phyloP scores from a whole-genome alignment of 2,888 invertebrate genomes.

The Andrena fulva region DNA sequence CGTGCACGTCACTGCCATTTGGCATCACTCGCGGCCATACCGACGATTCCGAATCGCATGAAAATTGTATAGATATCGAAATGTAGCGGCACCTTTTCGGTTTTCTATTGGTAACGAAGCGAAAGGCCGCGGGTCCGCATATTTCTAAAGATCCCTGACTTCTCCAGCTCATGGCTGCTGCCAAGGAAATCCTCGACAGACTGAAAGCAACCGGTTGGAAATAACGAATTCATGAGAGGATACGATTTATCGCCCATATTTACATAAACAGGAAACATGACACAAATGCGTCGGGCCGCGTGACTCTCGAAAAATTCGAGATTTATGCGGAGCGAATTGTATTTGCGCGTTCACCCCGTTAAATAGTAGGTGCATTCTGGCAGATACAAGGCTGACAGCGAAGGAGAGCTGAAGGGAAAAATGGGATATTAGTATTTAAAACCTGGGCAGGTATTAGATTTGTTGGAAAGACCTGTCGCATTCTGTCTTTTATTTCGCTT shows the following conservation, averaged over 20 bases:
- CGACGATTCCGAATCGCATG: neutral
- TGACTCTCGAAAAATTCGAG: constrained; percentile 57
- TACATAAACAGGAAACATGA: constrained; percentile 78
- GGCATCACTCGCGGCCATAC: neutral
- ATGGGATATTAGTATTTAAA: neutral
- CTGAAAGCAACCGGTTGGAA: constrained; percentile 78
- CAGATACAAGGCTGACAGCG: neutral
- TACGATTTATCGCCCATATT: constrained; percentile 80
- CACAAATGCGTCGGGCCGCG: constrained; percentile 65
- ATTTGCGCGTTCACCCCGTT: constrained; percentile 52
- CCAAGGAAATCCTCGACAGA: constrained; percentile 27
- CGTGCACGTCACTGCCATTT: neutral
- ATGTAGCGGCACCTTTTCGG: neutral
- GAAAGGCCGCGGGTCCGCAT: neutral
- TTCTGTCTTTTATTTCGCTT: no score
- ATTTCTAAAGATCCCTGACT: constrained; percentile 30
- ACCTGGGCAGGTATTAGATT: neutral
- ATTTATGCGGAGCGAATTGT: constrained; percentile 59
- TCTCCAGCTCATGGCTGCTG: constrained; percentile 6
- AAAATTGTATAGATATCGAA: neutral
- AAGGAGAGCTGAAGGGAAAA: constrained; percentile 2
- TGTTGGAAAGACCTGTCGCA: no score
- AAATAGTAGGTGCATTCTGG: constrained; percentile 36
- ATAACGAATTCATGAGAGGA: constrained; percentile 81
- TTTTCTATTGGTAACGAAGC: constrained; percentile 14